Conservation (phyloP, 2,113 vertebrate species). For the Irena cyanogastra region DNA sequence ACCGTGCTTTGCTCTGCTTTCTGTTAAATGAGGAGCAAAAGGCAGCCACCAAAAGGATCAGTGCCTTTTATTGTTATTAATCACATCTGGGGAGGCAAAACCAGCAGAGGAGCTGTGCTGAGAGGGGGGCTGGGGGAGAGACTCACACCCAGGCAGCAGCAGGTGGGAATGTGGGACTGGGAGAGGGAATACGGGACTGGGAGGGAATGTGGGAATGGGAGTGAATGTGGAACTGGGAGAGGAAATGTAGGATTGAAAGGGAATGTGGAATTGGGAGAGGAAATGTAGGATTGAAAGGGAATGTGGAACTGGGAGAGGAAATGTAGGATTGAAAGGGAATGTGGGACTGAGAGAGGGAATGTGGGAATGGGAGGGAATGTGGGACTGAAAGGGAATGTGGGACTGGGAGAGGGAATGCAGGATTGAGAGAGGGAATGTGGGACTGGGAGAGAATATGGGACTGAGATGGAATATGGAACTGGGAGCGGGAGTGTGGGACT, state of each 20-base stretch:
- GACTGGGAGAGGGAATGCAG: neutral
- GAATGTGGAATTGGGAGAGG: neutral
- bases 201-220: fast-evolving
- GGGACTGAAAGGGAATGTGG: neutral
- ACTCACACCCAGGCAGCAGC: neutral
- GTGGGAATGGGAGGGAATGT: too few species aligned
- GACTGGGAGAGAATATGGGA: fast-evolving
- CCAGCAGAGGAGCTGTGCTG: fast-evolving
- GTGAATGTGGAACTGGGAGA: fast-evolving
- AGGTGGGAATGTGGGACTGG: neutral
- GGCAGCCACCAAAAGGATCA: neutral
- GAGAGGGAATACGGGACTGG: fast-evolving
- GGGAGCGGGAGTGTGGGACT: fast-evolving
- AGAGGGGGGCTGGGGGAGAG: neutral
- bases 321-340: fast-evolving
- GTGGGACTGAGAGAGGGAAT: fast-evolving
- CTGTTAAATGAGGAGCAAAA: neutral
- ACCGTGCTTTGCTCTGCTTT: neutral
- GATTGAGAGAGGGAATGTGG: fast-evolving
- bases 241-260: too few species aligned
- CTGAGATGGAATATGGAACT: neutral
- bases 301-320: fast-evolving
- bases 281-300: fast-evolving
- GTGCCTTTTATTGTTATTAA: neutral
- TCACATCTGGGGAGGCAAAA: neutral